Conservation (phyloP, 2,888 invertebrate genomes). For the Germaria angustata region DNA sequence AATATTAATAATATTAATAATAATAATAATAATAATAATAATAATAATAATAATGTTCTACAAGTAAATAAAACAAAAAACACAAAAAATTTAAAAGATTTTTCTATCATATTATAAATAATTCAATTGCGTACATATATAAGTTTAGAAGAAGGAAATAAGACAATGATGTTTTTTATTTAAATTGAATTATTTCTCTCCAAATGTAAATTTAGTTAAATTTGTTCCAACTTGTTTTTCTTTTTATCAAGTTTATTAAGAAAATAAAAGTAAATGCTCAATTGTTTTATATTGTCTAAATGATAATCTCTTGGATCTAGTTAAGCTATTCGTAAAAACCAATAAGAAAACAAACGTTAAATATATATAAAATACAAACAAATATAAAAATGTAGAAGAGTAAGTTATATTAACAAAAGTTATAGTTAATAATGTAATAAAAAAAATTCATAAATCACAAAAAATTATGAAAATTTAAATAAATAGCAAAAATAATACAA, state of each 20-base stretch:
- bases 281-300: conserved; percentile 61
- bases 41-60: conserved; percentile 8
- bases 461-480: conserved; percentile 53
- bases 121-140: conserved; percentile 23
- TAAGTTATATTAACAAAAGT: conserved; percentile 65
- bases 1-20: not conserved
- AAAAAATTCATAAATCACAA: conserved; percentile 15
- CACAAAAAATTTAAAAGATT: conserved; percentile 16
- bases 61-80: not conserved
- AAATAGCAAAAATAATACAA: conserved; percentile 54
- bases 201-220: conserved; percentile 19
- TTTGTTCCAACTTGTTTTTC: conserved; percentile 13
- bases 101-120: conserved; percentile 54
- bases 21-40: too few relatives aligned
- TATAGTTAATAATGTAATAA: conserved; percentile 62
- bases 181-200: conserved; percentile 23
- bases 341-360: conserved; percentile 22
- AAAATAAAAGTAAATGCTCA: conserved; percentile 39
- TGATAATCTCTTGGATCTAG: conserved; percentile 40
- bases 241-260: conserved; percentile 31
- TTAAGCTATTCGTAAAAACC: conserved; percentile 35
- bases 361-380: conserved; percentile 41
- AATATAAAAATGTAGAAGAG: conserved; percentile 51
- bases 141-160: conserved; percentile 7
- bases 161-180: conserved; percentile 11